Base-by-base conservation (phyloP, 1,140 invertebrate genomes). In the Bombus huntii region DNA sequence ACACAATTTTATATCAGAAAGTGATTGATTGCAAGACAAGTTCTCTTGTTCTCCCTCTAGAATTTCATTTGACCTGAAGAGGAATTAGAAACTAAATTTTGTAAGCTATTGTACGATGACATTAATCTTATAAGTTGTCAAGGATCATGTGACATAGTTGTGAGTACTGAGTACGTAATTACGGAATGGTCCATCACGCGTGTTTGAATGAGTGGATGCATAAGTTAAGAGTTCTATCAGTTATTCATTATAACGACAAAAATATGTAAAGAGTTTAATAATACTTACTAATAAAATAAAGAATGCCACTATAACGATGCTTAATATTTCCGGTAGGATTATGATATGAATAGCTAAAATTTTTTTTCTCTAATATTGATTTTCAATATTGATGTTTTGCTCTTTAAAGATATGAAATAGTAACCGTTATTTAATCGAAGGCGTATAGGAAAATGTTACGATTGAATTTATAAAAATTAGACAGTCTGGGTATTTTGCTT, bases 221-320 rank as follows among this genome's bases (percentile, higher is more conserved):
- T 91, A 88, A 92, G 87, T 84, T 90, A 88, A 91, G 89, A 92
- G 89, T 90, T 93, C 88, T 92, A 92, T 90, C 89, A 88, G 91
- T 92, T 92, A 93, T 92, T 91, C 88, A 93, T 92, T 90, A 92
- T 90, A 92, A 92, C 83, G 88, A 90, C 68, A 90, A 89, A 80
- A 92, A 87, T 90, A 92, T 93, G 91, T 93, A 93, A 92, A 91
- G 92, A 93, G 88, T 93, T 92, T 93, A 93, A 92, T 92, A 92
- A 91, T 92, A 92, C 90, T 91, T 92, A 92, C 87, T 89, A 91
- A 90, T 91, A 87, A 91, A 90, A 91, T 90, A 85, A 89, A 91
- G 87, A 86, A 82, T 88, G 79, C 75, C 79, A 86, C 79, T 88
- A 85, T 76, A 81, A 81, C 83, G 70, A 75, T 34, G 59, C 31